These are phyloP conservation scores for Apodemus sylvaticus DNA, from an alignment of 2,113 vertebrate species.

Conservation along the genomic window DNA sequence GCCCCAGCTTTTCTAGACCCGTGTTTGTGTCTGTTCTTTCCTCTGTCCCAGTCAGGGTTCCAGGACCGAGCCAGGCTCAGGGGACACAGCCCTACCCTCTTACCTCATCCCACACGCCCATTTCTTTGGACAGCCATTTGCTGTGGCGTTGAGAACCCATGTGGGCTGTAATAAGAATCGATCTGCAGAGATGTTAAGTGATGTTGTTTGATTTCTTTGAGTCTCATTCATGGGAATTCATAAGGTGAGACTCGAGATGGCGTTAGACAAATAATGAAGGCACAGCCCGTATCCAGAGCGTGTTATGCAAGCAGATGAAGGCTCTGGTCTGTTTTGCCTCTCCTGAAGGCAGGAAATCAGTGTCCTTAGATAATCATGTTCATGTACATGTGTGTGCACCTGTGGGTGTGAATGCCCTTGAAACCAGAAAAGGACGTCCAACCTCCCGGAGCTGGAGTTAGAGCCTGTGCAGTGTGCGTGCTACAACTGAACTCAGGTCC, in stretches of 20 bases:
- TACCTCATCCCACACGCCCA: constrained; percentile 46
- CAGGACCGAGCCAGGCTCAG: not conserved
- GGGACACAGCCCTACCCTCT: not conserved
- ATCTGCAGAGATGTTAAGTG: constrained; percentile 46
- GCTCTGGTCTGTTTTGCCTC: not conserved
- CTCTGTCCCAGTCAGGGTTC: not conserved
- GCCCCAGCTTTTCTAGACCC: not conserved
- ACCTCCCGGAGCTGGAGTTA: not conserved
- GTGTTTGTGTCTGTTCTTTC: not conserved
- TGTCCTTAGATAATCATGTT: not conserved
- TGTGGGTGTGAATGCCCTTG: not conserved
- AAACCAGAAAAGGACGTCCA: not conserved
- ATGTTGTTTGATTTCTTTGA: constrained; percentile 50
- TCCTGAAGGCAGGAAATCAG: constrained; percentile 40
- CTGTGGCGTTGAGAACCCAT: constrained; percentile 56
- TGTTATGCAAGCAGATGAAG: not conserved
- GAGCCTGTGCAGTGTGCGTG: not conserved
- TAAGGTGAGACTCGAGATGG: not conserved
- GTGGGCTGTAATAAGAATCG: constrained; percentile 68
- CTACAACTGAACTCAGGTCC: not conserved
- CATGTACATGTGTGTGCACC: not conserved
- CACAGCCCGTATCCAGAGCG: not conserved
- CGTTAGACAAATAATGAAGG: not conserved
- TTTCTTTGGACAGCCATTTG: constrained; percentile 47
- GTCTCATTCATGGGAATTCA: constrained; percentile 31